Evolutionary conservation across 2,797 vertebrate species (phyloP), one percentile per base, ranked within the genome.

Genomic region (Acrocephalus scirpaceus): DNA sequence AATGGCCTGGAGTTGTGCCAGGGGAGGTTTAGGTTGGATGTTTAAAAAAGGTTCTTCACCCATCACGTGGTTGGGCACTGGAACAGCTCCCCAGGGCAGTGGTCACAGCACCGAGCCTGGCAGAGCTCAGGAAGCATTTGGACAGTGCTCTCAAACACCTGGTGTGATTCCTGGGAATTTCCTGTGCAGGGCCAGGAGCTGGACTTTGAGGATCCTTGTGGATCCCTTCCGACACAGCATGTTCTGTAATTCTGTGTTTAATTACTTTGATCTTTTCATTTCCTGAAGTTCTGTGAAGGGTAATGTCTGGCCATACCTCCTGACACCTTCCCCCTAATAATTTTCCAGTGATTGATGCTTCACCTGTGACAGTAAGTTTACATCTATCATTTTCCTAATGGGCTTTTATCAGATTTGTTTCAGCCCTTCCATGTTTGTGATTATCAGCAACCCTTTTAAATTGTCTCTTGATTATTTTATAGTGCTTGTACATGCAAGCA

Each of bases 81-180:
- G 51, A 58, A 27, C 10, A 45, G 23, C 29, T 57, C 20, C 50
- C n/a, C 17, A 51, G 44, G 5, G 38, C 1, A 30, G 4, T 45
- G 36, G 3, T 51, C 29, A 34, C 20, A 13, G 58, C 50, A 38
- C 14, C 50, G 27, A 57, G 18, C 6, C 66, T 58, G 65, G 13
- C 17, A 40, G 25, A 53, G 25, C 0, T 77, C 65, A 45, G 5
- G n/a, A 30, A 45, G n/a, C 15, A 5, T 65, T 65, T 32, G 58
- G 38, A 40, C 17, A 26, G 3, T 5, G 5, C n/a, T 71, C 8
- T 30, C 6, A 18, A 5, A 38, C 58, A 40, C 8, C 0, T 5
- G 10, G 3, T 40, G n/a, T 18, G 65, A 45, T 8, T 40, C 25
- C 11, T 65, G 51, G 45, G 7, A 22, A 14, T 13, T 11, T 53